These are phyloP conservation scores for Parochlus steinenii DNA, from an alignment of 2,888 invertebrate species.

Conservation along the genomic window DNA sequence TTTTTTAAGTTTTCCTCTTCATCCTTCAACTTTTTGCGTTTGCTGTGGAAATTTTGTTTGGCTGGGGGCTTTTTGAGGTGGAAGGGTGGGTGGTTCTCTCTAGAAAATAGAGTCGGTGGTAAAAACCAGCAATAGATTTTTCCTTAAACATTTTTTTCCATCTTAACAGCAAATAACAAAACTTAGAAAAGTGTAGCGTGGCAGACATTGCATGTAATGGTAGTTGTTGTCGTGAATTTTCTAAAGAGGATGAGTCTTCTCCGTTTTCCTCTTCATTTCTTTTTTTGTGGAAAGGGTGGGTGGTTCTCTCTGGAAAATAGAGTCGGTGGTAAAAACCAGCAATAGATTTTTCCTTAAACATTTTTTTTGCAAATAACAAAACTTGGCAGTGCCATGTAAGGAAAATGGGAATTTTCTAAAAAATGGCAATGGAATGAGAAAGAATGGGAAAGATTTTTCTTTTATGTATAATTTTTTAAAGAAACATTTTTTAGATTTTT, in stretches of 20 bases:
- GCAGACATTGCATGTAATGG: no score
- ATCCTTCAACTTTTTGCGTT: conserved; percentile 1
- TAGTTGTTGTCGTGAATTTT: no score
- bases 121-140: not conserved
- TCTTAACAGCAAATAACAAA: not conserved
- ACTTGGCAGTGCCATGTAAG: not conserved
- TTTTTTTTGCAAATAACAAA: not conserved
- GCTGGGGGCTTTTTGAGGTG: no score
- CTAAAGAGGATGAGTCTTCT: no score
- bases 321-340: not conserved
- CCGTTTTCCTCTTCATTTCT: no score
- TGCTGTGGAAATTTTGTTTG: conserved; percentile 2
- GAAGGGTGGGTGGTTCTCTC: not conserved
- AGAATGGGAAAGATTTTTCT: conserved; percentile 12
- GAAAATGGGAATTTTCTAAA: not conserved
- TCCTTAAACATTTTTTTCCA: not conserved
- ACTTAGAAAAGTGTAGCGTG: no score
- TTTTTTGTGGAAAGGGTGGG: no score
- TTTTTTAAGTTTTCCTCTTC: conserved; percentile 10
- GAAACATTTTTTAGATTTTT: conserved; percentile 3
- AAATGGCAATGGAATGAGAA: conserved; percentile 2
- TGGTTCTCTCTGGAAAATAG: not conserved
- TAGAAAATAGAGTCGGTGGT: not conserved
- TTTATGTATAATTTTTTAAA: no score
- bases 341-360: not conserved